Percentiles rank a stretch among this genome's conserved stretches.
These are phyloP conservation scores for Coregonus clupeaformis DNA, from an alignment of 2,113 vertebrate genomes.

Conservation along the genomic window DNA sequence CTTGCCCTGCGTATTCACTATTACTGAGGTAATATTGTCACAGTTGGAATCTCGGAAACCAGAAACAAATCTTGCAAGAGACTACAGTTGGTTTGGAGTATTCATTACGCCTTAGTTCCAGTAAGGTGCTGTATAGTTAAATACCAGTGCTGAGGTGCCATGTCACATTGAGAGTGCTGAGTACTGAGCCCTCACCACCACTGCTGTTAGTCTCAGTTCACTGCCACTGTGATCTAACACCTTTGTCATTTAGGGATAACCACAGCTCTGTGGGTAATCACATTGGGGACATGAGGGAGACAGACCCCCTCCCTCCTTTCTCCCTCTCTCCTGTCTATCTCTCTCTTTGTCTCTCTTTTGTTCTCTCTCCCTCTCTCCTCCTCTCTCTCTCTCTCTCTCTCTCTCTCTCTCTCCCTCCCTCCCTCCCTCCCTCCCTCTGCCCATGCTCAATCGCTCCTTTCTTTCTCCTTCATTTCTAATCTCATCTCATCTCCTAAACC, in stretches of 20 bases:
- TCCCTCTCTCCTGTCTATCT: neutral
- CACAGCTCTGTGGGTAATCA: constrained; percentile 54
- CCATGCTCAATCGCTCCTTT: too few species aligned
- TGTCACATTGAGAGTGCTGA: neutral
- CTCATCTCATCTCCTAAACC: too few species aligned
- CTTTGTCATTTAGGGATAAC: constrained; percentile 44
- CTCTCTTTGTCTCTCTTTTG: neutral
- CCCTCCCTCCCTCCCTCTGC: neutral
- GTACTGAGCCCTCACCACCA: neutral
- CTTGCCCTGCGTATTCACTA: neutral
- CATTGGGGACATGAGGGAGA: constrained; percentile 36
- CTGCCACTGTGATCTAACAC: neutral
- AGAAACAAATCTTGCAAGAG: too few species aligned
- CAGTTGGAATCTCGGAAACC: too few species aligned
- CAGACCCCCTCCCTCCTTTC: neutral
- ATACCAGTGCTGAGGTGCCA: neutral
- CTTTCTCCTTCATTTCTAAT: too few species aligned
- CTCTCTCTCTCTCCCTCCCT: neutral
- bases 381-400: neutral
- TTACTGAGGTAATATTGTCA: neutral
- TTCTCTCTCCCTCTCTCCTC: neutral
- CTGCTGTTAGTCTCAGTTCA: neutral
- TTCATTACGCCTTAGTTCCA: neutral
- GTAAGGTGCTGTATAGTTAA: neutral
- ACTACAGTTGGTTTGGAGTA: neutral